Base-by-base conservation (phyloP, 2,888 invertebrate species). In the Argyra leucocephala region DNA sequence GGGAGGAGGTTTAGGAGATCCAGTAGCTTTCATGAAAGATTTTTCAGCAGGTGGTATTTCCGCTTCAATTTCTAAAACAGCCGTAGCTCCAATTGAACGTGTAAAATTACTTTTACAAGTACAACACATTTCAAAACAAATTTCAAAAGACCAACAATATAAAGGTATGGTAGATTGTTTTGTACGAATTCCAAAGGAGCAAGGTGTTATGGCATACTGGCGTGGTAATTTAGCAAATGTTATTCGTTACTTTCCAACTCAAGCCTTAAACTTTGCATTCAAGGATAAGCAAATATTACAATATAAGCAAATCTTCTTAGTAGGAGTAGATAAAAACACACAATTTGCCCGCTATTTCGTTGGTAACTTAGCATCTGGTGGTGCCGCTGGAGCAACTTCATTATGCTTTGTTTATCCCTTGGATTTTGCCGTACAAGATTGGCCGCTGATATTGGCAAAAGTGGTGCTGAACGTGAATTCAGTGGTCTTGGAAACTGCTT, bases 171-270 rank as follows among this genome's bases (percentile, higher is more conserved):
- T 91, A 57, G 91, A 92, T 78, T 86, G 88, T 61, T 87, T 92
- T 73, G 77, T 88, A 63, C 87, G 91, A 64, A 88, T 92, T 74
- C 90, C 91, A 21, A 86, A 83, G 74, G 91, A 92, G 79, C 91
- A 91, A 75, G 93, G 93, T 59, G 76, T 91, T 61, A 68, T 82
- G 0, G 88, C 92, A 48, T 87, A 88, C 75, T 95, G 94, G 93
- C 86, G 94, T 75, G 94, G 94, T 70, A 95, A 95, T 81, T 75
- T 91, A 62, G 93, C 93, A 67, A 94, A 94, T 78, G 93, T 93
- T 64, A 87, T 94, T 75, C 83, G 94, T 76, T 93, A 93, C 78
- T 93, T 93, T 81, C 92, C 93, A 24, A 93, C 92, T 21, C 93
- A 93, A 78, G 93, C 93, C 18, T 82, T 93, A 65, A 93, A 93